These are phyloP conservation scores for Cyrtorhinus lividipennis DNA, from an alignment of 1,140 invertebrate genomes.

Conservation along the genomic window DNA sequence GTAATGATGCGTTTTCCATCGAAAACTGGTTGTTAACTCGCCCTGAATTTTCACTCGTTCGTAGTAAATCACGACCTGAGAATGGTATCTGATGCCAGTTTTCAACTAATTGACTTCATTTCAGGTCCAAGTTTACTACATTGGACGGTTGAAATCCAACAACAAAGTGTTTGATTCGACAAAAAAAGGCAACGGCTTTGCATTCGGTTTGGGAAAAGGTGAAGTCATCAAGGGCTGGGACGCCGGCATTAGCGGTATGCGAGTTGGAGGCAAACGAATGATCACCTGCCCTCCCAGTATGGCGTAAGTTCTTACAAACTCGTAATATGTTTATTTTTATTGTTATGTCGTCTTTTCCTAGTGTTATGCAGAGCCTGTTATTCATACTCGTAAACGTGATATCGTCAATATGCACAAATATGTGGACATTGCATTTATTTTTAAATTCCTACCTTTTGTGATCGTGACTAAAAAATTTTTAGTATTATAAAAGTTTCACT, in stretches of 20 bases:
- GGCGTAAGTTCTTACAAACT: conserved; percentile 70
- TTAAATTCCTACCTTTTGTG: not conserved
- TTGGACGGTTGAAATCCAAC: conserved; percentile 58
- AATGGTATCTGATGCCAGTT: too few relatives aligned
- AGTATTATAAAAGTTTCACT: not conserved
- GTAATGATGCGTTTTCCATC: too few relatives aligned
- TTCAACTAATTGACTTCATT: too few relatives aligned
- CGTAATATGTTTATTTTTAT: not conserved
- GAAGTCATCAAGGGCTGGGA: conserved; percentile 92
- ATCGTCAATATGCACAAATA: not conserved
- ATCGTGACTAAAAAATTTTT: not conserved
- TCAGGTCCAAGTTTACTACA: conserved; percentile 51
- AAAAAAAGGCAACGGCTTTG: conserved; percentile 59
- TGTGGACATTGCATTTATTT: not conserved
- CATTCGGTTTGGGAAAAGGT: conserved; percentile 64
- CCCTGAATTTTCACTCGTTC: too few relatives aligned
- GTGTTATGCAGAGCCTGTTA: too few relatives aligned
- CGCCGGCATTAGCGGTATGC: conserved; percentile 72
- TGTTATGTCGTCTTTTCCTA: not conserved
- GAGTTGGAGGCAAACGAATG: conserved; percentile 77
- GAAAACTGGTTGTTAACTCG: too few relatives aligned
- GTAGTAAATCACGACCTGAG: too few relatives aligned
- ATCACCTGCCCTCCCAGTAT: conserved; percentile 68
- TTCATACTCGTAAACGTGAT: too few relatives aligned
- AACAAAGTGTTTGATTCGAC: conserved; percentile 68